Evolutionary conservation across 1,140 invertebrate species (phyloP), one percentile per base, ranked within the genome.

Genomic region (Zaprionus gabonicus): DNA sequence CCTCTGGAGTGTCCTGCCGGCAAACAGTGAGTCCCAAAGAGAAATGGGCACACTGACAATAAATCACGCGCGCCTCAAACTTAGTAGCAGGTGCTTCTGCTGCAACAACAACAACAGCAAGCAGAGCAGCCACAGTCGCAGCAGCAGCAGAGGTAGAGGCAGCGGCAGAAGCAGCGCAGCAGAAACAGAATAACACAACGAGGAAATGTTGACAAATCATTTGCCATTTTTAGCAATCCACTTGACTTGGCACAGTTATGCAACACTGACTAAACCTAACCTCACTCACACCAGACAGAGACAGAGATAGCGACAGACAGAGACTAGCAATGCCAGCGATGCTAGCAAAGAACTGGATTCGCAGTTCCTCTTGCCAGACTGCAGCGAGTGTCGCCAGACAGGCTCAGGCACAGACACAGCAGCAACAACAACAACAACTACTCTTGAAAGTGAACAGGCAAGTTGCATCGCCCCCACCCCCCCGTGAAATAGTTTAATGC

Each of bases 161-260:
- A 31, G 28, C 7, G 28, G 28, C 28, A 31, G 28, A 31, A 31
- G 13, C 27, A 17, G 12, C 15, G 27, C 53, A 28, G 53, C 23
- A 56, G 72, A 70, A 56, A 58, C 31, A 83, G 68, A 83, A 77
- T 17, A 71, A 70, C 58, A 44, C 15, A 44, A 27, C 9, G 44
- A 51, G 28, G 57, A 78, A 80, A 55, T 67, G 76, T 70, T 65
- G 68, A 76, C 78, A 90, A 88, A 84, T 88, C 78, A 88, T 90
- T 90, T 82, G 72, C 86, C 85, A 85, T 90, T 81, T 88, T 90
- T 90, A 81, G 81, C 81, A 79, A 88, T 71, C 78, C 74, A 79
- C 85, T 80, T 80, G 78, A 88, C 84, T 81, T 70, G 84, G 60
- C 72, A 75, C 81, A 81, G 76, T 76, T 87, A 88, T 75, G 74